A percentile compares a stretch with the other conserved stretches of the same genome.
Evolutionary conservation across 2,113 vertebrate genomes (phyloP).

Genomic region (Neogale vison): DNA sequence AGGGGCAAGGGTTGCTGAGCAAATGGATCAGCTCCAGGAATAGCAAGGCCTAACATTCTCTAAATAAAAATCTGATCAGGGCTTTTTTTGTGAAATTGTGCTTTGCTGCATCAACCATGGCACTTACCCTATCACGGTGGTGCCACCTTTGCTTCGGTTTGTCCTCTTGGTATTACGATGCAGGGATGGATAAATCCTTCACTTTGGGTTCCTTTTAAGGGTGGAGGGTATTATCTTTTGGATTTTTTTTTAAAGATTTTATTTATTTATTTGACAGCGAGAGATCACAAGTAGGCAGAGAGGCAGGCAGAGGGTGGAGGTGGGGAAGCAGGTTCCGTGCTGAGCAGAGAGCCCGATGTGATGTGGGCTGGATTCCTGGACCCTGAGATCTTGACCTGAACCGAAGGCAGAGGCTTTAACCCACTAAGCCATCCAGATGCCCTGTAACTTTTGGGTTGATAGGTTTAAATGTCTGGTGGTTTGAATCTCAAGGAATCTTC

Average conservation of each 20-base stretch:
- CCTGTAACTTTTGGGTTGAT: not conserved
- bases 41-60: not conserved
- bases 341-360: too few species aligned
- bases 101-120: not conserved
- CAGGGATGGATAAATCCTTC: not conserved
- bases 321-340: too few species aligned
- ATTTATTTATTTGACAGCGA: too few species aligned
- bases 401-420: too few species aligned
- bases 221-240: not conserved
- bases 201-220: not conserved
- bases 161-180: not conserved
- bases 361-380: too few species aligned
- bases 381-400: too few species aligned
- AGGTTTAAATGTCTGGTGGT: not conserved
- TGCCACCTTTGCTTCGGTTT: not conserved
- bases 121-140: not conserved
- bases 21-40: not conserved
- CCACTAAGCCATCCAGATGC: too few species aligned
- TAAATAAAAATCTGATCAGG: conserved; percentile 26
- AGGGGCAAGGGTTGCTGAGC: not conserved
- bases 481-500: not conserved
- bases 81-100: not conserved
- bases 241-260: not conserved
- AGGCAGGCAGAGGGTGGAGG: too few species aligned
- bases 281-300: too few species aligned